Conservation (phyloP, 2,113 vertebrate genomes). For the Hemicordylus capensis region DNA sequence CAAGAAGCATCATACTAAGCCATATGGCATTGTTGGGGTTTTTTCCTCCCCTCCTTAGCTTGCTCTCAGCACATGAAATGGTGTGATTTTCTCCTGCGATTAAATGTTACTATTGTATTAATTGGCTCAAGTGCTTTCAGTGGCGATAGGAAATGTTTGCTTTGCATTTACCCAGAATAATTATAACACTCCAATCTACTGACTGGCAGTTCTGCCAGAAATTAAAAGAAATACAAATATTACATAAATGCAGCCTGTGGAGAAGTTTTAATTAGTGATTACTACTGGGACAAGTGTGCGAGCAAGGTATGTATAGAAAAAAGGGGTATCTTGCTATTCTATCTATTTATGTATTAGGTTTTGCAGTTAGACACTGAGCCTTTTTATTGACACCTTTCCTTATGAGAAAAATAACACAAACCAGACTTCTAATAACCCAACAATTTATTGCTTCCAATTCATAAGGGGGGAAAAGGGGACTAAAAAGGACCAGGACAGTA, state of each 20-base stretch:
- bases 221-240: slow-evolving; percentile 43
- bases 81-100: slow-evolving; percentile 52
- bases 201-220: slow-evolving; percentile 47
- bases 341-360: neutral
- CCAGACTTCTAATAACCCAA: too few relatives aligned
- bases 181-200: slow-evolving; percentile 55
- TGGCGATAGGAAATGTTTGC: slow-evolving; percentile 54
- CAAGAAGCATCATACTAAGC: neutral
- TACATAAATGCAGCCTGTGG: slow-evolving; percentile 22
- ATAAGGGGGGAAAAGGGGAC: too few relatives aligned
- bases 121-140: slow-evolving; percentile 50
- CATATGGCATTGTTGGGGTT: neutral
- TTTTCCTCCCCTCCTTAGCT: neutral
- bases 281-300: neutral
- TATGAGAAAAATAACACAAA: too few relatives aligned
- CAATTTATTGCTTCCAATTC: too few relatives aligned
- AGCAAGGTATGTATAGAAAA: neutral
- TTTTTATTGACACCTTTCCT: too few relatives aligned
- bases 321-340: neutral
- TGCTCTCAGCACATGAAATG: slow-evolving; percentile 41
- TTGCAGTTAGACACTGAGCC: too few relatives aligned
- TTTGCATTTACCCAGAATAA: slow-evolving; percentile 67
- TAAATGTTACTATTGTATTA: slow-evolving; percentile 65
- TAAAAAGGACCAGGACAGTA: too few relatives aligned
- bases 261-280: slow-evolving; percentile 40